Evolutionary conservation across 2,797 vertebrate genomes (phyloP), one percentile per base, ranked within the genome.

Genomic region (Alauda arvensis): DNA sequence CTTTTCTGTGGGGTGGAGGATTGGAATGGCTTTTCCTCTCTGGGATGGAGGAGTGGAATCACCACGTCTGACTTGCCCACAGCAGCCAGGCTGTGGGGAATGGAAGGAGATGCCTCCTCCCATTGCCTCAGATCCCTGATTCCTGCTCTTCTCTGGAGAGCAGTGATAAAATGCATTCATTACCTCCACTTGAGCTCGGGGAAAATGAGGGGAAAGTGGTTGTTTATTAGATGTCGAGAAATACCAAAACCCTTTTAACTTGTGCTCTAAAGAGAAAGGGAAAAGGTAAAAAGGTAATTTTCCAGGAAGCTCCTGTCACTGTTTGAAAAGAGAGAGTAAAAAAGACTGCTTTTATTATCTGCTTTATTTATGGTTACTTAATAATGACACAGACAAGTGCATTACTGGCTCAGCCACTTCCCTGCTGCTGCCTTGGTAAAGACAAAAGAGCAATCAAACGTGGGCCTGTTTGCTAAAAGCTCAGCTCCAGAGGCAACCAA

Each of bases 231-330:
- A 85, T 82, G 67, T 89, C 12, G 18, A 96, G 92, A 94, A 94
- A 95, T 87, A 96, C 88, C 94, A 93, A 96, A 95, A 94, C 92
- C 91, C 95, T 95, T 96, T 96, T 94, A 96, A 93, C 88, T 96
- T 92, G 84, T 91, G 68, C 92, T 95, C 66, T 81, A 83, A 85
- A 85, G 77, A 89, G 60, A 85, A 89, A 60, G n/a, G 12, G 57
- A 84, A 82, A 93, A 95, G 93, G 80, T 71, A 81, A 66, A 87
- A 95, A 96, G 91, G 94, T 94, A 96, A 96, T 96, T 96, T 97
- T 94, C 92, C 57, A 72, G 92, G 94, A 95, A 92, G 88, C 18
- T 91, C 87, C 94, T 97, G 94, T 95, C 96, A 95, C 87, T 34
- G 3, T 81, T 81, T 96, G 95, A 95, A 95, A 93, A 69, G 89